Evolutionary conservation across 2,888 invertebrate genomes (phyloP).

Genomic region (Stomorhina lunata): DNA sequence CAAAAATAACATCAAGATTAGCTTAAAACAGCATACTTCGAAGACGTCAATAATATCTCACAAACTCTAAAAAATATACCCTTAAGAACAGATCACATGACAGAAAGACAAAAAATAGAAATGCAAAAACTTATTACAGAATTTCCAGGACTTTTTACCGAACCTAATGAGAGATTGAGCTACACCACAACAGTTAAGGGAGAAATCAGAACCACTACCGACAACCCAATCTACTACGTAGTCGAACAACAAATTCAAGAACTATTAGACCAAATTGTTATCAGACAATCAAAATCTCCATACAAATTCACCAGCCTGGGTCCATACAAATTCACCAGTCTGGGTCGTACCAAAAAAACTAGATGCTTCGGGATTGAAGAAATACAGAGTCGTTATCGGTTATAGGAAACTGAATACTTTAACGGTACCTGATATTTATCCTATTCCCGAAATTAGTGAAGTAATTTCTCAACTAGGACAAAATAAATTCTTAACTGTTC

Average conservation of each 20-base stretch:
- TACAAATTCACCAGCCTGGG: too few species aligned
- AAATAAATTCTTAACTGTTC: slow-evolving; percentile 28
- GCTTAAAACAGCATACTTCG: background rate
- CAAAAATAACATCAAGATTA: slow-evolving; percentile 5
- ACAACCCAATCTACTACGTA: slow-evolving; percentile 3
- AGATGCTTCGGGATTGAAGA: slow-evolving; percentile 29
- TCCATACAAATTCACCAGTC: too few species aligned
- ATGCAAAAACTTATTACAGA: background rate
- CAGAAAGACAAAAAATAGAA: background rate
- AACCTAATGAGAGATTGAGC: slow-evolving; percentile 12
- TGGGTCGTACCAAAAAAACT: slow-evolving; percentile 49
- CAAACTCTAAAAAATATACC: background rate
- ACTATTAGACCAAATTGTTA: slow-evolving; percentile 38
- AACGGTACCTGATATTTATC: slow-evolving; percentile 25
- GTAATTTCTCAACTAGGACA: slow-evolving; percentile 10
- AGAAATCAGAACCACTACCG: slow-evolving; percentile 9
- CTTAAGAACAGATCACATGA: slow-evolving; percentile 6
- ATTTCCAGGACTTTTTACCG: background rate
- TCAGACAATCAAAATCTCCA: slow-evolving; percentile 39
- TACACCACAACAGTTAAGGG: background rate
- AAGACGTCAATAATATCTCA: slow-evolving; percentile 13
- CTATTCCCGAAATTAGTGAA: slow-evolving; percentile 17
- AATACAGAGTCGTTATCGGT: slow-evolving; percentile 7
- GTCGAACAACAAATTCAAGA: slow-evolving; percentile 28
- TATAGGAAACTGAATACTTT: slow-evolving; percentile 23